phyloP scores from a whole-genome alignment of 2,797 vertebrate genomes.

The Sebastes vulpes region DNA sequence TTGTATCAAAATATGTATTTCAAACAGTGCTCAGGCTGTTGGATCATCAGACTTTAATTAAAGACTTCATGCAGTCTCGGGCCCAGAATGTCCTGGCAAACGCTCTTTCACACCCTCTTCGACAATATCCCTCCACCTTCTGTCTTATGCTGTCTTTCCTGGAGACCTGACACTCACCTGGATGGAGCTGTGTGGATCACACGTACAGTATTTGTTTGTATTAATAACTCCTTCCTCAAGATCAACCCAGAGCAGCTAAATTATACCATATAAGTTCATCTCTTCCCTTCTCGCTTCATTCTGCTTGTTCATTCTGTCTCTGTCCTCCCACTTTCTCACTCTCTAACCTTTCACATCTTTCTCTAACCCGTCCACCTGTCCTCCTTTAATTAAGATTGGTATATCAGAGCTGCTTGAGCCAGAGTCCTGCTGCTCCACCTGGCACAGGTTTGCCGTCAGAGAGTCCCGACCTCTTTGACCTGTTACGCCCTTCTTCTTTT shows the following conservation, averaged over 20 bases:
- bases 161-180: neutral
- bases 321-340: slow-evolving; percentile 1
- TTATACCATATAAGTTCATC: neutral
- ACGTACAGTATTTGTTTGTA: neutral
- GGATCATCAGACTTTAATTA: slow-evolving; percentile 57
- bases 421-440: slow-evolving; percentile 46
- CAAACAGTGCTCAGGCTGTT: neutral
- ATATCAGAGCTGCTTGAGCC: slow-evolving; percentile 20
- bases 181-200: neutral
- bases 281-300: neutral
- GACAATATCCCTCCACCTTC: slow-evolving; percentile 14
- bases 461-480: slow-evolving; percentile 1
- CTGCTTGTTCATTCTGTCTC: neutral
- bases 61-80: slow-evolving; percentile 32
- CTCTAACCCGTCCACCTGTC: slow-evolving; percentile 14
- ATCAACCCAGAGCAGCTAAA: neutral
- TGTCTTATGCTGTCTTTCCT: neutral
- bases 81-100: slow-evolving; percentile 5
- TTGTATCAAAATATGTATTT: neutral
- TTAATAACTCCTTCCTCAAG: neutral
- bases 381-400: slow-evolving; percentile 45
- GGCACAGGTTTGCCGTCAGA: slow-evolving; percentile 26
- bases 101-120: slow-evolving; percentile 1
- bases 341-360: slow-evolving; percentile 27
- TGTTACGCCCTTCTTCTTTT: neutral